Evolutionary conservation across 2,113 vertebrate genomes (phyloP).

Genomic region (Syngnathus floridae): DNA sequence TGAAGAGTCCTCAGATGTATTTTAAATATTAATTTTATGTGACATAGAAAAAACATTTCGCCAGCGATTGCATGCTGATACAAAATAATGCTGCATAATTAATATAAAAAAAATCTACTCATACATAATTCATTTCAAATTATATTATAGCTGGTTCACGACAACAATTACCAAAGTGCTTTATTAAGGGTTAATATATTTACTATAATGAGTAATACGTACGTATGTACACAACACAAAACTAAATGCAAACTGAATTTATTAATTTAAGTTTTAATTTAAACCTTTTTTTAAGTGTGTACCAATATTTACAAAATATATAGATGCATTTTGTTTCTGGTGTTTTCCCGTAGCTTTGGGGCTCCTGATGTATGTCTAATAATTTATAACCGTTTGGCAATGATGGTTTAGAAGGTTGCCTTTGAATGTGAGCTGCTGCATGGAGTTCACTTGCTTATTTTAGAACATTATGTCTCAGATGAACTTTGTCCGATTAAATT

Average conservation of each 20-base stretch:
- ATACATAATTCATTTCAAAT: no score
- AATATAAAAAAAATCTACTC: not conserved
- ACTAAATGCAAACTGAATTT: no score
- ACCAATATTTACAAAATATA: no score
- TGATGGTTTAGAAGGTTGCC: not conserved
- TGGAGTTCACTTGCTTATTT: slow-evolving; percentile 48
- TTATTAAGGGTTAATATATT: no score
- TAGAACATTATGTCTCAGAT: slow-evolving; percentile 22
- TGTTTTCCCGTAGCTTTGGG: not conserved
- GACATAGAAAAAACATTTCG: not conserved
- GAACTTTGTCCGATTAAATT: not conserved
- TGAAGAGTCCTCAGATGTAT: not conserved
- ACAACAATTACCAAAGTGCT: no score
- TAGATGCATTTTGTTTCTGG: no score
- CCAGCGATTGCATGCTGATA: not conserved
- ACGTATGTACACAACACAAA: no score
- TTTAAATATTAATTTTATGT: not conserved
- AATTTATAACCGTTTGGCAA: not conserved
- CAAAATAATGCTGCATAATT: not conserved
- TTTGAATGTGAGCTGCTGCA: slow-evolving; percentile 27
- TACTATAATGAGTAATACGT: no score
- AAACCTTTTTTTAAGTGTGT: no score
- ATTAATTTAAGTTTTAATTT: no score
- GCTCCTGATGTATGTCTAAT: not conserved
- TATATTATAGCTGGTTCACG: no score